phyloP scores from a whole-genome alignment of 2,888 invertebrate species.

The Ctena decussata region DNA sequence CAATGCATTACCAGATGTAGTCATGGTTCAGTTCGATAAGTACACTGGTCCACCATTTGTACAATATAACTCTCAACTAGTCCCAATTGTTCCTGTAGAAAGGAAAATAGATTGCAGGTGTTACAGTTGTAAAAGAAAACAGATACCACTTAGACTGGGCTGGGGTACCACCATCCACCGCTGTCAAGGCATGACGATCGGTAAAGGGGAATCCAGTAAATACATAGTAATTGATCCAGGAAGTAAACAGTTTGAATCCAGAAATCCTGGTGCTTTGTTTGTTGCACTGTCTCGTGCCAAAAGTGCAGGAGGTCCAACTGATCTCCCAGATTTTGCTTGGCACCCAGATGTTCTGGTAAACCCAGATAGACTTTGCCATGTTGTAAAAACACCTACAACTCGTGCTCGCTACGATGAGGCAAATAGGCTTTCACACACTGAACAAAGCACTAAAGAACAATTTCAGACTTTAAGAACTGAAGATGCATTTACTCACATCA shows the following conservation, averaged over 20 bases:
- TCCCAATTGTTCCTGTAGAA: conserved; percentile 33
- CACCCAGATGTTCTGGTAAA: background rate
- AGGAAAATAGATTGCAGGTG: conserved; percentile 1
- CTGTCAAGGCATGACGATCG: background rate
- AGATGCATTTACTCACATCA: too few species aligned
- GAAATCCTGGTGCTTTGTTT: background rate
- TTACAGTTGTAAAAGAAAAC: background rate
- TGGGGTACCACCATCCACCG: background rate
- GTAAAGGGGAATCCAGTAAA: background rate
- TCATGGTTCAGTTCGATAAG: background rate
- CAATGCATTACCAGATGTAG: background rate
- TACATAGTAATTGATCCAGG: background rate
- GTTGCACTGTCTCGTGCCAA: background rate
- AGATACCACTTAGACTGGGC: background rate
- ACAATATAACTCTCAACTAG: background rate
- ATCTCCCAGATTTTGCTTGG: background rate
- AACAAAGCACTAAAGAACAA: too few species aligned
- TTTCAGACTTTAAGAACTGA: too few species aligned
- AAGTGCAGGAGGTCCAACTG: conserved; percentile 28
- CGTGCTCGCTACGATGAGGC: conserved; percentile 30
- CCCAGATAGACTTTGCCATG: background rate
- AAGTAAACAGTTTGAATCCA: background rate
- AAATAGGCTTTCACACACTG: too few species aligned
- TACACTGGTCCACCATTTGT: background rate
- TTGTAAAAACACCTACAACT: background rate